A percentile compares a stretch with the other conserved stretches of the same genome.
These are phyloP conservation scores for Chaetodon trifascialis DNA, from an alignment of 2,113 vertebrate genomes.

Conservation along the genomic window DNA sequence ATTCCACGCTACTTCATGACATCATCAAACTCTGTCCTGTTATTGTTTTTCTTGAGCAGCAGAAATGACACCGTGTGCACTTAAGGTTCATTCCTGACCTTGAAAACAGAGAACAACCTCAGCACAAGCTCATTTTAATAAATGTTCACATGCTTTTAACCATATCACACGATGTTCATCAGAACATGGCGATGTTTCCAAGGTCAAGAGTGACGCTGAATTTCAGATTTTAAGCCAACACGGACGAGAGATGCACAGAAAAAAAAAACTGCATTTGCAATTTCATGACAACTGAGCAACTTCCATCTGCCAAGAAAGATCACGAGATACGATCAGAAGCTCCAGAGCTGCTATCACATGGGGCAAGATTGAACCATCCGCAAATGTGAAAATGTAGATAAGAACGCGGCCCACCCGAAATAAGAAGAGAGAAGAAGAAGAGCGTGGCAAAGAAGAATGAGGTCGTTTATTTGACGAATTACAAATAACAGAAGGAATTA, in stretches of 20 bases:
- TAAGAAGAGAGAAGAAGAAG: not conserved
- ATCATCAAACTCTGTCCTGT: too few relatives aligned
- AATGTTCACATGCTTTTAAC: not conserved
- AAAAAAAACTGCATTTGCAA: not conserved
- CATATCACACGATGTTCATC: not conserved
- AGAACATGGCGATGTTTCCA: not conserved
- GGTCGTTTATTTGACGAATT: not conserved
- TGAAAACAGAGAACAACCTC: not conserved
- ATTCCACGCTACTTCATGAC: too few relatives aligned
- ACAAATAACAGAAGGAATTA: not conserved
- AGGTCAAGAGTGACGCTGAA: not conserved
- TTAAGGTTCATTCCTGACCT: not conserved
- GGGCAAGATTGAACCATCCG: not conserved
- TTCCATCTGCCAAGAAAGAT: not conserved
- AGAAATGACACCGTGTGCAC: too few relatives aligned
- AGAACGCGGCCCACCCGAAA: not conserved
- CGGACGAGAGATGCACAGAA: not conserved
- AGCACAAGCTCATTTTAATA: not conserved
- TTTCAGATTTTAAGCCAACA: not conserved
- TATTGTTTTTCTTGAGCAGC: too few relatives aligned
- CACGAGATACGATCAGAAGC: not conserved
- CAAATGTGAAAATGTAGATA: not conserved
- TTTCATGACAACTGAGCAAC: not conserved
- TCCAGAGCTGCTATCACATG: not conserved
- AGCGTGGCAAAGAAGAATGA: not conserved